Evolutionary conservation across 2,113 vertebrate genomes (phyloP).

Genomic region (Nymphicus hollandicus): DNA sequence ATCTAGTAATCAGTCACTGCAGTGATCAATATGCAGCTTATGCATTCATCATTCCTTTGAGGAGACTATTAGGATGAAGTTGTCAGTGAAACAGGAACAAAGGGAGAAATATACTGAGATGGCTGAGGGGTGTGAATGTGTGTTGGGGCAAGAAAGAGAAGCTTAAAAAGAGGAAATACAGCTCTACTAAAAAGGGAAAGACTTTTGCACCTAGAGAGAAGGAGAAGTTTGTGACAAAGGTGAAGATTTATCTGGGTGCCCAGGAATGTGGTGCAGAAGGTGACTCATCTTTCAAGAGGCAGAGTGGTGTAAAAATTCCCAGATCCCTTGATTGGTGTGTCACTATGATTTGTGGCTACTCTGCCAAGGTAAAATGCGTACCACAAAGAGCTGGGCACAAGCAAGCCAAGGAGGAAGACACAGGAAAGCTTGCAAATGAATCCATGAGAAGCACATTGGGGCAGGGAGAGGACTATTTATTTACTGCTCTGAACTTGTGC

Average conservation of each 20-base stretch:
- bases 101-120: conserved; percentile 46
- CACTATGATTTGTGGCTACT: conserved; percentile 85
- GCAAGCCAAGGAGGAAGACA: conserved; percentile 28
- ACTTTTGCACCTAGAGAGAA: conserved; percentile 9
- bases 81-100: conserved; percentile 68
- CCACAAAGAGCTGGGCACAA: conserved; percentile 45
- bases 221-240: conserved; percentile 58
- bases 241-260: conserved; percentile 70
- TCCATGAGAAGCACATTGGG: background rate
- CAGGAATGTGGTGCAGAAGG: conserved; percentile 22
- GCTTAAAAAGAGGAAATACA: conserved; percentile 21
- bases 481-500: conserved; percentile 58
- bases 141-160: conserved; percentile 23
- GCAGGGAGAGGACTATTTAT: conserved; percentile 47
- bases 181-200: background rate
- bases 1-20: conserved; percentile 82
- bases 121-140: conserved; percentile 5
- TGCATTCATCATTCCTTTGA: conserved; percentile 85
- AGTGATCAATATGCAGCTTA: conserved; percentile 90
- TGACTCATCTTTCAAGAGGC: conserved; percentile 72
- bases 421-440: background rate
- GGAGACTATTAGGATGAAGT: conserved; percentile 83
- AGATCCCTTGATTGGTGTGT: conserved; percentile 83
- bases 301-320: conserved; percentile 62
- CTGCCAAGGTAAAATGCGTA: conserved; percentile 70